Evolutionary conservation across 2,797 vertebrate genomes (phyloP).

Genomic region (Dendrocincla tyrannina): DNA sequence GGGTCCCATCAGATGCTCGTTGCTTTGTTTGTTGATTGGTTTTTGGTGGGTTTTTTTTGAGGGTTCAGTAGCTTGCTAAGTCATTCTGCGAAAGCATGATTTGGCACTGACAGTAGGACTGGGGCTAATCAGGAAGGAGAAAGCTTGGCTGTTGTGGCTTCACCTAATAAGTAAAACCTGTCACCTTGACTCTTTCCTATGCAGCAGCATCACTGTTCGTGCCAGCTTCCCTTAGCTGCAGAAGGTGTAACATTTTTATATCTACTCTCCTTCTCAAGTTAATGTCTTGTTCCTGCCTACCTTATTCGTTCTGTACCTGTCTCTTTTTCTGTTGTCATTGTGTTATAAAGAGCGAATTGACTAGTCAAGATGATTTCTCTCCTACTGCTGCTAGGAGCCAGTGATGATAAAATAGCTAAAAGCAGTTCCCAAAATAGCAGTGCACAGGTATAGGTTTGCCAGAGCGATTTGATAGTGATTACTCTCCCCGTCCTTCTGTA

Average conservation of each 20-base stretch:
- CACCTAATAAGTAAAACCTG: neutral
- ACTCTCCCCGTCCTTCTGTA: neutral
- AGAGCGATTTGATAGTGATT: neutral
- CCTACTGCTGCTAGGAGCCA: slow-evolving; percentile 8
- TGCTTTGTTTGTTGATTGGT: neutral
- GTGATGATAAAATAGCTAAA: slow-evolving; percentile 35
- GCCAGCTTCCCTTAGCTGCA: neutral
- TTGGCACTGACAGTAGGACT: neutral
- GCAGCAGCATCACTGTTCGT: neutral
- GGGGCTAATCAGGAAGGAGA: neutral
- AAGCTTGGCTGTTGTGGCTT: neutral
- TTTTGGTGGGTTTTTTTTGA: neutral
- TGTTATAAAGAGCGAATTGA: slow-evolving; percentile 28
- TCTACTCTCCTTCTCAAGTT: neutral
- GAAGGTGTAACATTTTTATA: slow-evolving; percentile 29
- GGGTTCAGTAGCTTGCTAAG: neutral
- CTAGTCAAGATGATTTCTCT: slow-evolving; percentile 49
- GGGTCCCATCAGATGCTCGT: neutral
- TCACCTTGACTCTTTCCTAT: neutral
- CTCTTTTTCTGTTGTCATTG: slow-evolving; percentile 21
- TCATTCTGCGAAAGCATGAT: neutral
- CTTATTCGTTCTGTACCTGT: slow-evolving; percentile 38
- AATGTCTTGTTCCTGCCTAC: slow-evolving; percentile 48
- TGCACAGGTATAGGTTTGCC: slow-evolving; percentile 31
- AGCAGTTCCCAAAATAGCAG: slow-evolving; percentile 41